Evolutionary conservation across 2,888 invertebrate genomes (phyloP), one percentile per base, ranked within the genome.

Genomic region (Chouioia cunea): DNA sequence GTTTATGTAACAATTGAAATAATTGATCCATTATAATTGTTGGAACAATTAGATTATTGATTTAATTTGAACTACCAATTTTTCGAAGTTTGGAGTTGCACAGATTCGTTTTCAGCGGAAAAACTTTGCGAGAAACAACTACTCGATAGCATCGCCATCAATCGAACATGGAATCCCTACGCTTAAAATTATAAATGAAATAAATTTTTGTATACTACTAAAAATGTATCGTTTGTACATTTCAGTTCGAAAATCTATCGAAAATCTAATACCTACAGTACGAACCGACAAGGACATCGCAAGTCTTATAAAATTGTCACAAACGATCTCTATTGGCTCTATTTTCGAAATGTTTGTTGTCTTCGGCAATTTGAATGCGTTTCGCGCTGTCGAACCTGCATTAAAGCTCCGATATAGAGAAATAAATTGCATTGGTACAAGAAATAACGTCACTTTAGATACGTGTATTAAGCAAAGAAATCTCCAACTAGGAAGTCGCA

Each of bases 331-430:
- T 1, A 87, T 89, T 68, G 89, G 88, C 71, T 85, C 86, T 56
- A 85, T 94, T 43, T 90, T 91, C 77, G 90, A 91, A 73, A 90
- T 94, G 89, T 94, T 95, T 79, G 86, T 93, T 10, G 87, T 89
- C 50, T 88, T 89, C 62, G 88, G 89, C 76, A 87, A 90, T 68
- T 83, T 93, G 65, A 94, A 94, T 84, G 89, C 92, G 54, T 88
- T 95, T 82, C 89, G 94, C 65, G 94, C 93, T 27, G 92, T 93
- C 8, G 97, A 96, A 82, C 95, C 95, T 58, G 91, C 91, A 75
- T 86, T 96, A 50, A 89, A 90, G 78, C 86, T 92, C 62, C 83
- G 84, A 66, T 87, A 88, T 81, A 83, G 77, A 74, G 80, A 83
- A 46, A 81, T 86, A 70, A 86, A 85, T 74, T 87, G 88, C 71